Evolutionary conservation across 1,140 invertebrate species (phyloP), one percentile per base, ranked within the genome.

Genomic region (Drosophila asahinai): DNA sequence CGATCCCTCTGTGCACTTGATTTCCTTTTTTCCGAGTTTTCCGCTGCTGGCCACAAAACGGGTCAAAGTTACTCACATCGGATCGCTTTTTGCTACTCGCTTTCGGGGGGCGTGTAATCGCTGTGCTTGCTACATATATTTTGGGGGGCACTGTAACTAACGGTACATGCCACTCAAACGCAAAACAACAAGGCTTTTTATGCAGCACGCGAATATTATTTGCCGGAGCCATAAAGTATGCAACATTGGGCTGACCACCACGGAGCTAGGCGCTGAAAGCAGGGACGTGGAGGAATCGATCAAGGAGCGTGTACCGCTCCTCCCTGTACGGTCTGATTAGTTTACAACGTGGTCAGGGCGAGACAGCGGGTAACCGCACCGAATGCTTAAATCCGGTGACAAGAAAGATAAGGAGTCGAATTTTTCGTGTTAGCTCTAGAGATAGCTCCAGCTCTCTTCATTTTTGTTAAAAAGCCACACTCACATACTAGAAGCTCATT

Each of bases 151-250:
- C 61, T 80, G 76, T 72, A 79, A 79, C 66, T 80, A 80, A 78
- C 75, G 52, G 36, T 70, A 78, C 65, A 79, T 63, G 75, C 76
- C 76, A 71, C 75, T 71, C 76, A 79, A 78, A 59, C 52, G 66
- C 65, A 62, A 52, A 79, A 78, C 36, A 78, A 78, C 58, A 71
- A 51, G 27, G 60, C 38, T 59, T 80, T 67, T 62, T 80, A 72
- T 62, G 68, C 77, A 38, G 27, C 77, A 67, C 68, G 62, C 77
- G 77, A 80, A 80, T 80, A 74, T 80, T 80, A 80, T 80, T 74
- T 80, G 63, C 19, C 30, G 62, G 47, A 43, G 42, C 59, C 70
- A 80, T 80, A 75, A 75, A 80, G 77, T 75, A 80, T 80, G 78
- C 78, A 80, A 68, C 77, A 63, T 80, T 79, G 71, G 73, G 77